A percentile compares a stretch with the other conserved stretches of the same genome.
Conservation (phyloP, 1,140 invertebrate species). For the Drosophila ercepeae region DNA sequence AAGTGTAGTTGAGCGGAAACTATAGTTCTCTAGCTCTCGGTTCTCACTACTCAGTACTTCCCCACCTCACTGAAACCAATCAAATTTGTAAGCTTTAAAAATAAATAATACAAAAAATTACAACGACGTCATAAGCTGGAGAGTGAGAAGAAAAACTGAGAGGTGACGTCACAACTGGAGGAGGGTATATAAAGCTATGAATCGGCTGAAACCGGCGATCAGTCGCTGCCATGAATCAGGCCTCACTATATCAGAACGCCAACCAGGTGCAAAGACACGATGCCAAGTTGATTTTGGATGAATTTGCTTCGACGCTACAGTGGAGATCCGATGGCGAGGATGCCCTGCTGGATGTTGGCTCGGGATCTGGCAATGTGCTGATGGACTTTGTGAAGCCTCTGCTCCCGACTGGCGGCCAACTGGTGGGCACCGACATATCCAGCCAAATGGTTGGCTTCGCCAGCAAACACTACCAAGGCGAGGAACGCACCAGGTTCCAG, state of each 20-base stretch:
- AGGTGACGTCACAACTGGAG: constrained; percentile 25
- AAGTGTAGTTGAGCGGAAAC: constrained; percentile 22
- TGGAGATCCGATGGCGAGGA: constrained; percentile 86
- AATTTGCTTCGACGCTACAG: constrained; percentile 86
- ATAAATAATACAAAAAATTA: constrained; percentile 47
- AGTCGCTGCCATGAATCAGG: constrained; percentile 72
- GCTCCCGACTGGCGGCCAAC: constrained; percentile 85
- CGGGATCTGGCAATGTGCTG: constrained; percentile 90
- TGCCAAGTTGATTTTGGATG: constrained; percentile 87
- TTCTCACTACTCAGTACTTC: not conserved
- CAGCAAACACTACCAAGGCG: constrained; percentile 84
- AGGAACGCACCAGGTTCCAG: constrained; percentile 85
- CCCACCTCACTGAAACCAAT: constrained; percentile 19
- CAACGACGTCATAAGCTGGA: constrained; percentile 34
- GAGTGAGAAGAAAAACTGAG: constrained; percentile 7
- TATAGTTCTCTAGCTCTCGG: constrained; percentile 6
- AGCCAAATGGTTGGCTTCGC: constrained; percentile 89
- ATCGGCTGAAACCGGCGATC: constrained; percentile 19
- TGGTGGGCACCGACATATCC: constrained; percentile 89
- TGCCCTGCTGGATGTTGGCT: constrained; percentile 90
- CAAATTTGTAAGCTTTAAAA: constrained; percentile 62
- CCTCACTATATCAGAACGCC: constrained; percentile 83
- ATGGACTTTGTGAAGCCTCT: constrained; percentile 87
- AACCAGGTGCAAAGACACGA: constrained; percentile 89
- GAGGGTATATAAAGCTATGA: constrained; percentile 57